Conservation (phyloP, 2,113 vertebrate species). For the Balaeniceps rex region DNA sequence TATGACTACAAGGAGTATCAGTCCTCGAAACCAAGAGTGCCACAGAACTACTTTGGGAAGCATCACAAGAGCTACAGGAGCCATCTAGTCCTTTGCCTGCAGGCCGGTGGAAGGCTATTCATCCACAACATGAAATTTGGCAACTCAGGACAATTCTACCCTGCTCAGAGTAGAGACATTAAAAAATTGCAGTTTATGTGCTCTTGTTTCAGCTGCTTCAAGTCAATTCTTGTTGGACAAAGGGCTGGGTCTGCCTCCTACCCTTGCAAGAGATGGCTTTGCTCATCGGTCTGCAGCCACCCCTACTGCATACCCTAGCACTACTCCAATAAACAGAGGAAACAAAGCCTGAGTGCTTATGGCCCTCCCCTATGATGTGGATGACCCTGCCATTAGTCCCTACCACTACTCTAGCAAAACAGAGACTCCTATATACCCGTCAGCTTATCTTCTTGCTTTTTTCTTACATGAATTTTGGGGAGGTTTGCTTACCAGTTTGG, state of each 20-base stretch:
- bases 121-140: rapidly evolving
- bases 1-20: background rate
- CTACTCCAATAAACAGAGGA: no score
- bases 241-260: background rate
- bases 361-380: background rate
- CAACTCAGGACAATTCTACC: background rate
- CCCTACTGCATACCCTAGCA: no score
- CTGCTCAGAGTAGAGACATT: background rate
- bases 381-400: background rate
- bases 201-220: background rate
- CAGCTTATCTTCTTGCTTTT: background rate
- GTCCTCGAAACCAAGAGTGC: background rate
- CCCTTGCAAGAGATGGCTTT: rapidly evolving
- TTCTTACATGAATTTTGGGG: background rate
- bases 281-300: background rate
- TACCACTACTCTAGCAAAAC: background rate
- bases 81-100: background rate
- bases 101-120: background rate
- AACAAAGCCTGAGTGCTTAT: background rate
- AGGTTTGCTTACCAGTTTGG: background rate
- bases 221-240: background rate
- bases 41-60: background rate
- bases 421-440: background rate
- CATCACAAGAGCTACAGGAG: background rate
- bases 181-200: background rate